Evolutionary conservation across 2,797 vertebrate genomes (phyloP), one percentile per base, ranked within the genome.

Genomic region (Corythornis leucogaster): DNA sequence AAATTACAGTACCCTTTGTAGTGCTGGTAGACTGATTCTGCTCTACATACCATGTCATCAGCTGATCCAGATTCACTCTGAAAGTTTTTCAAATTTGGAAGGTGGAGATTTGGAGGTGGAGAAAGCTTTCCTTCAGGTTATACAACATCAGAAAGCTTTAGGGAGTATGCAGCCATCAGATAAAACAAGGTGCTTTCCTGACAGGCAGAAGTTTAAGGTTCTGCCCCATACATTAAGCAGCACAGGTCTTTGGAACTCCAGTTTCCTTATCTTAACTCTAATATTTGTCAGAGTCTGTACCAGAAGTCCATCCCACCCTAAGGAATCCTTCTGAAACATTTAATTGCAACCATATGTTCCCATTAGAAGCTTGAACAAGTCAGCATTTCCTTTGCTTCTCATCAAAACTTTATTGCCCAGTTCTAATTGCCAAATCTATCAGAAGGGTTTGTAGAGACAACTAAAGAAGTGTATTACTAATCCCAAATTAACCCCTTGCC

Each of bases 351-450:
- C 54, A 17, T 90, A 79, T 70, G 63, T 67, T 94, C 71, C 48
- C 71, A 70, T 64, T 48, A 77, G 78, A 84, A 79, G 28, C 57
- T 76, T 82, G 63, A 84, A 79, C 10, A 77, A 94, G 40, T 57
- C 78, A 79, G 53, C 42, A 77, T 81, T 94, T 94, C 64, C 22
- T 89, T 74, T 79, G 53, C 48, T 87, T 79, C 48, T 86, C 84
- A 50, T 70, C 53, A 90, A 64, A 93, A 77, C 14, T 71, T 85
- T 54, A 79, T 67, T 63, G 76, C 30, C 20, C 71, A 74, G 10
- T 35, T 93, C 12, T 87, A 80, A 80, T 58, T 81, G 68, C 84
- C 75, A 74, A 69, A 91, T 73, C 48, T 70, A 42, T 88, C 78
- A 67, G 35, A 79, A 57, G 25, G 3, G 30, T 66, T 85, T 86